phyloP scores from a whole-genome alignment of 2,888 invertebrate genomes.

The Julus scandinavius region DNA sequence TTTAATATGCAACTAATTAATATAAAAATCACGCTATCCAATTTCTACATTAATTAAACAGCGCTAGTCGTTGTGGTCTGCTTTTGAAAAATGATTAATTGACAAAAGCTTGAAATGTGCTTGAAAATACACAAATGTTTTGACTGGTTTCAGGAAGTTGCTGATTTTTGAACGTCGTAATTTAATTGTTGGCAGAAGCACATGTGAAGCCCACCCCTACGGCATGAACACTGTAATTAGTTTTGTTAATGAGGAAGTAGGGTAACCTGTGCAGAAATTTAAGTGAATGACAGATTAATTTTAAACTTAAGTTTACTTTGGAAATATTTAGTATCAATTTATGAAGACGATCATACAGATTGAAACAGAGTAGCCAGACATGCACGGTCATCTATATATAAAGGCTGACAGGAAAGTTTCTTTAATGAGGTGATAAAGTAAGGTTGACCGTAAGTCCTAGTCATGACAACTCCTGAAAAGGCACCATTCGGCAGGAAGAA shows the following conservation, averaged over 20 bases:
- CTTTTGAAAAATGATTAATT: not conserved
- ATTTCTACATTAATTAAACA: no score
- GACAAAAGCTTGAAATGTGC: not conserved
- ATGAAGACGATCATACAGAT: not conserved
- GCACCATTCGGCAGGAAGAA: not conserved
- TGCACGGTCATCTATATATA: not conserved
- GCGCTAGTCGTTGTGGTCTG: not conserved
- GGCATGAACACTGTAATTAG: slow-evolving; percentile 22
- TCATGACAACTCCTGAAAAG: not conserved
- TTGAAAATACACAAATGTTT: not conserved
- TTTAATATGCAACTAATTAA: not conserved
- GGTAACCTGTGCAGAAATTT: slow-evolving; percentile 9
- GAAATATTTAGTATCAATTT: not conserved
- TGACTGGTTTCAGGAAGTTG: slow-evolving; percentile 31
- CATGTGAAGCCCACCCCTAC: not conserved
- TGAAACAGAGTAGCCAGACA: not conserved
- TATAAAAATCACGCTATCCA: no score
- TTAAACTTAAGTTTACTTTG: not conserved
- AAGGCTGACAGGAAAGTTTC: not conserved
- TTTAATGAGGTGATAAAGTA: slow-evolving; percentile 40
- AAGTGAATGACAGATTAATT: not conserved
- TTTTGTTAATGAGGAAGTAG: slow-evolving; percentile 16
- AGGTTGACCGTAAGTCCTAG: not conserved
- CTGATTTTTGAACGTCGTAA: not conserved
- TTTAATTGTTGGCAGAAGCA: not conserved